Base-by-base conservation (phyloP, 2,888 invertebrate species). In the Hydriomena furcata region DNA sequence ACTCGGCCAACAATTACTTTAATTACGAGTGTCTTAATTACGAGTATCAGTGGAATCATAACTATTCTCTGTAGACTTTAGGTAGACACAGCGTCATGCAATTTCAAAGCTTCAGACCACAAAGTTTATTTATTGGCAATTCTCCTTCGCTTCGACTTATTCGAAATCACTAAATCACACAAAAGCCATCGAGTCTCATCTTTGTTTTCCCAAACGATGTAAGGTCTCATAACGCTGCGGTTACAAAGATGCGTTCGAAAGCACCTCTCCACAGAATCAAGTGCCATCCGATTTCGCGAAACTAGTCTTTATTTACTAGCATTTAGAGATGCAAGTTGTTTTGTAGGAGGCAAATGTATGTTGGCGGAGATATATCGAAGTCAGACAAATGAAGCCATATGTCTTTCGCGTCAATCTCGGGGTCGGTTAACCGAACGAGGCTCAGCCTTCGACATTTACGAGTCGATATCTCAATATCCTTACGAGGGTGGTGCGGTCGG, bases 391-490 rank as follows among this genome's bases (percentile, higher is more conserved):
- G 86, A 90, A 90, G 90, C 71, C 82, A 87, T 90, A 79, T 78
- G 76, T 89, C 88, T 83, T 61, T 60, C 58, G 62, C 68, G 79
- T 82, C 84, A 81, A 80, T 84, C 79, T 79, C 66, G 61, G 65
- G 79, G 73, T 83, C 79, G 80, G 84, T 86, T 83, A 81, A 76
- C 76, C 65, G 79, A 77, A 75, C 77, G 75, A 81, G 78, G 69
- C 67, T 71, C 77, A 75, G 65, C 73, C 69, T 76, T 70, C 68
- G 84, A 82, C 83, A 48, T 90, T 89, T 90, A 90, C 70, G 87
- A 79, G 77, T 77, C 79, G 71, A 89, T 90, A 89, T 87, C 88
- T 90, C 88, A 90, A 86, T 89, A 87, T 88, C 73, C 85, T 88
- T 90, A 90, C 82, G 87, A 90, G 89, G 78, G 63, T 65, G 47